Conservation (phyloP, 2,797 vertebrate species). For the Ataeniobius toweri region DNA sequence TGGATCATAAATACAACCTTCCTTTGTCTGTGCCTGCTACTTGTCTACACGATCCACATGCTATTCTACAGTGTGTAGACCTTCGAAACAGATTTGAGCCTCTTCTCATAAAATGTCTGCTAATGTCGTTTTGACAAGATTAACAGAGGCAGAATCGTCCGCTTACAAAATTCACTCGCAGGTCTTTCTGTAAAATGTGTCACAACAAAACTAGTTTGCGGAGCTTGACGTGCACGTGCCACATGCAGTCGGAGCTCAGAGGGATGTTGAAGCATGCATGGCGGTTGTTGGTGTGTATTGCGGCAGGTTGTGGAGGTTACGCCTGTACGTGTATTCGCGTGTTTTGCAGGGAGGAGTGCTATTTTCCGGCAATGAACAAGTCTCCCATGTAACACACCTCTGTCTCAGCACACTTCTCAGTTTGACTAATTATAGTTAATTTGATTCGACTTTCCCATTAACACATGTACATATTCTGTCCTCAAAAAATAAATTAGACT, state of each 20-base stretch:
- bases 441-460: conserved; percentile 84
- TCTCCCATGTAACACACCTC: conserved; percentile 69
- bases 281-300: conserved; percentile 60
- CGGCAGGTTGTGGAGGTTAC: conserved; percentile 54
- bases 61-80: conserved; percentile 42
- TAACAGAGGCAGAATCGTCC: conserved; percentile 65
- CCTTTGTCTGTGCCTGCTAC: conserved; percentile 31
- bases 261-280: conserved; percentile 65
- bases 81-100: conserved; percentile 67
- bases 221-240: conserved; percentile 61
- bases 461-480: conserved; percentile 85
- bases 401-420: conserved; percentile 70
- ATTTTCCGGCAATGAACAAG: conserved; percentile 55
- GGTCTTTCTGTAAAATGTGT: conserved; percentile 65
- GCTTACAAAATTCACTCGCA: conserved; percentile 50
- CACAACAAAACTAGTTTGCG: conserved; percentile 65
- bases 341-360: conserved; percentile 19
- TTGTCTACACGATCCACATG: conserved; percentile 41
- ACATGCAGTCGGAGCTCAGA: conserved; percentile 59
- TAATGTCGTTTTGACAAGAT: conserved; percentile 70
- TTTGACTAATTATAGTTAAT: conserved; percentile 86
- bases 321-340: conserved; percentile 20
- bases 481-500: conserved; percentile 86
- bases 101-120: conserved; percentile 58
- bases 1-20: conserved; percentile 44